Evolutionary conservation across 2,797 vertebrate species (phyloP), one percentile per base, ranked within the genome.

Genomic region (Tapirus indicus): DNA sequence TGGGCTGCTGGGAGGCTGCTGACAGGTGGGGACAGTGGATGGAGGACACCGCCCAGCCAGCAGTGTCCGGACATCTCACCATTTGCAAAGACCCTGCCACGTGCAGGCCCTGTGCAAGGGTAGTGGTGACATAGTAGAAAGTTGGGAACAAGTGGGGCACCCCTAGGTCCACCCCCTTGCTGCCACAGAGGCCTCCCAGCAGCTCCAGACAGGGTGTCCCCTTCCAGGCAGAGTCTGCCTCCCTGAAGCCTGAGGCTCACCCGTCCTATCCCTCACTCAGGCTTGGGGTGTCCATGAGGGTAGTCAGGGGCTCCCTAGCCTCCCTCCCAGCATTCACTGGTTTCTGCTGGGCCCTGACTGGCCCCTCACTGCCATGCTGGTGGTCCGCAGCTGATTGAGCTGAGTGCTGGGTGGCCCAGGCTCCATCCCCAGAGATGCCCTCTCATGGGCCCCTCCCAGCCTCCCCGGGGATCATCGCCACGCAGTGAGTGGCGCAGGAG

Each of bases 41-140:
- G 0, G 41, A 47, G 54, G 21, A 3, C 54, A 7, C 66, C 29
- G 14, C 49, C 14, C 49, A 68, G 44, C 49, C 71, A 4, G 5
- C 21, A 2, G 47, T 4, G 29, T 5, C 35, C 1, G 1, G n/a
- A 6, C 29, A 3, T 5, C 38, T 32, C 4, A 1, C 13, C 18
- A 17, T n/a, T 6, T 12, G 21, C 6, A 1, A 44, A 71, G 32
- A 47, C 21, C 35, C 71, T 6, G 17, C 21, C 32, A 20, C 0
- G 20, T 4, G 11, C 7, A 23, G 17, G 13, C 41, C 10, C 6
- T 0, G 25, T 49, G 38, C 14, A 1, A 35, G n/a, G 2, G 0
- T 16, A 3, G 0, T 8, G 47, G 27, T 14, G 29, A 32, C 35
- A 5, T 44, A 7, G 1, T 0, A 84, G 49, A 47, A 35, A 35